Conservation (phyloP, 2,113 vertebrate genomes). For the Proteles cristata region DNA sequence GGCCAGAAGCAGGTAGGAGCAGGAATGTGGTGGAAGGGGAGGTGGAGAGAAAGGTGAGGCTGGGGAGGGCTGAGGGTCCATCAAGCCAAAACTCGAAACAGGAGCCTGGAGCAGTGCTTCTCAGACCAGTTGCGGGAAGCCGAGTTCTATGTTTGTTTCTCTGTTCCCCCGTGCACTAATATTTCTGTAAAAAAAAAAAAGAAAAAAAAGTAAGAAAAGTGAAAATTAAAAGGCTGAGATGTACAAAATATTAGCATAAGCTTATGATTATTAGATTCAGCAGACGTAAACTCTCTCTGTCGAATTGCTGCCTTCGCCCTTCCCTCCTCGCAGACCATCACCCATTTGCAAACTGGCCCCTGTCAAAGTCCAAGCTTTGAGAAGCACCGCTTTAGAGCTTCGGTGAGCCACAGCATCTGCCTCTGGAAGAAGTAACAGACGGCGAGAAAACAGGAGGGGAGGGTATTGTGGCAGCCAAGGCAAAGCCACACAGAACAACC, state of each 20-base stretch:
- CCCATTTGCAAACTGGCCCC: not conserved
- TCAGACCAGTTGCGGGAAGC: not conserved
- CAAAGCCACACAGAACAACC: not conserved
- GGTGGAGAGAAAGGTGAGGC: not conserved
- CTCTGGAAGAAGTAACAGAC: not conserved
- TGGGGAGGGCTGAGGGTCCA: accelerated
- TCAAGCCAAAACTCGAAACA: not conserved
- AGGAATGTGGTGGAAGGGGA: not conserved
- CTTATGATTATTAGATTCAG: not conserved
- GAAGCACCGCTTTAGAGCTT: not conserved
- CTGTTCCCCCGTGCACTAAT: not conserved
- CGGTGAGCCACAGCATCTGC: not conserved
- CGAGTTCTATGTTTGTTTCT: not conserved
- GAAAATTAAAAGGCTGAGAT: not conserved
- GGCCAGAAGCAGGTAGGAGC: not conserved
- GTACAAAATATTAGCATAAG: not conserved
- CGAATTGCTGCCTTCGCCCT: not conserved
- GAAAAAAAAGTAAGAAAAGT: not conserved
- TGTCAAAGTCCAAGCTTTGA: not conserved
- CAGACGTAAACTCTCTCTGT: not conserved
- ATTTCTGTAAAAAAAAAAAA: not conserved
- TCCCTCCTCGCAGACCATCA: not conserved
- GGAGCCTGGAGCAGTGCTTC: not conserved
- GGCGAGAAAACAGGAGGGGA: not conserved
- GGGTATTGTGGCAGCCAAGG: not conserved